phyloP scores from a whole-genome alignment of 2,113 vertebrate species.

The Entomyzon cyanotis region DNA sequence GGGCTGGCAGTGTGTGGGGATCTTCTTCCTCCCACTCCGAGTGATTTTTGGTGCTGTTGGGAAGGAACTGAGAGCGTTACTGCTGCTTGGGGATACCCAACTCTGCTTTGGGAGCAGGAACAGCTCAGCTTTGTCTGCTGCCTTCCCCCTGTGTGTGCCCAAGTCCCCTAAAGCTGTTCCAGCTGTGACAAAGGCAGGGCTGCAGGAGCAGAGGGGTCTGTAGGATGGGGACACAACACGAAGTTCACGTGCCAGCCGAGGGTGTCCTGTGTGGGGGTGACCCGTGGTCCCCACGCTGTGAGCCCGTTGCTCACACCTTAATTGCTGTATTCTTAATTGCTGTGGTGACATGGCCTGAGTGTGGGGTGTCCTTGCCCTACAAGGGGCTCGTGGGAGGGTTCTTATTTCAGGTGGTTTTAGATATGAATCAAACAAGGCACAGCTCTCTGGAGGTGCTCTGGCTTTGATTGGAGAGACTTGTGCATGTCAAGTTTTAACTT shows the following conservation, averaged over 20 bases:
- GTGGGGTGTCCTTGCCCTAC: background rate
- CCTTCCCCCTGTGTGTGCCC: rapidly evolving
- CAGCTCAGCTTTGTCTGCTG: background rate
- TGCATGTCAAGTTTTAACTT: rapidly evolving
- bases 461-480: background rate
- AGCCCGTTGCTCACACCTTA: background rate
- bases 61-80: background rate
- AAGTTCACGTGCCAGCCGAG: background rate
- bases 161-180: background rate
- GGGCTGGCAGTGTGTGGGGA: background rate
- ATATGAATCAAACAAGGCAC: background rate
- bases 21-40: rapidly evolving
- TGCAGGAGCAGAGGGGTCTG: background rate
- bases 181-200: rapidly evolving
- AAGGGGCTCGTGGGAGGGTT: background rate
- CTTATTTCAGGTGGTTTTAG: background rate
- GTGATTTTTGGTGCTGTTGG: background rate
- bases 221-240: rapidly evolving
- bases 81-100: background rate
- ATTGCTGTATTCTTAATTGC: background rate
- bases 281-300: rapidly evolving
- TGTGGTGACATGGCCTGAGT: background rate
- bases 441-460: background rate
- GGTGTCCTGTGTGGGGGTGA: background rate
- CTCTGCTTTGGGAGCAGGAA: background rate